A percentile compares a stretch with the other conserved stretches of the same genome.
Conservation (phyloP, 2,113 vertebrate species). For the Vicugna pacos region DNA sequence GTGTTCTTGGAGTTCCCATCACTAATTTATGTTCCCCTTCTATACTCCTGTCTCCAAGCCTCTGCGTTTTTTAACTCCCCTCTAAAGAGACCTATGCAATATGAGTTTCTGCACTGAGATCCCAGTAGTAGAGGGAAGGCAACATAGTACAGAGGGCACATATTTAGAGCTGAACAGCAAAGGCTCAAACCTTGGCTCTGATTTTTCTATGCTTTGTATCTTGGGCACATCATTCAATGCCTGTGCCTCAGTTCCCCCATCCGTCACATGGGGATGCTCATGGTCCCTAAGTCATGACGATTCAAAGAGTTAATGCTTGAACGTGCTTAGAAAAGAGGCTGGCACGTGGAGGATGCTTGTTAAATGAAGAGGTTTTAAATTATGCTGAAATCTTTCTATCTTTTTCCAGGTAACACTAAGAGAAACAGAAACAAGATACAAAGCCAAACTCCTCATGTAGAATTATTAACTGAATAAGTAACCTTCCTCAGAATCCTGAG, state of each 20-base stretch:
- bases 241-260: neutral
- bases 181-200: neutral
- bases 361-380: neutral
- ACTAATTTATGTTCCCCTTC: neutral
- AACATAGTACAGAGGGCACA: fast-evolving
- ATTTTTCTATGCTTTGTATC: neutral
- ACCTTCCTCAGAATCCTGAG: neutral
- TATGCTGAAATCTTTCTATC: neutral
- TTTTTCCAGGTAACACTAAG: neutral
- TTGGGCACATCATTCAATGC: neutral
- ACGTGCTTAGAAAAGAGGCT: neutral
- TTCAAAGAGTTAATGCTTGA: neutral
- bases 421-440: neutral
- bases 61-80: neutral
- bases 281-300: neutral
- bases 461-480: neutral
- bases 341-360: neutral
- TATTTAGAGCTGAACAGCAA: fast-evolving
- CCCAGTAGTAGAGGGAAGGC: neutral
- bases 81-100: neutral
- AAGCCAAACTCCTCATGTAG: neutral
- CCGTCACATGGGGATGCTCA: neutral
- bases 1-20: neutral
- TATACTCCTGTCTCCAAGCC: neutral
- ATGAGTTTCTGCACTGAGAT: neutral